Percentiles rank a stretch among this genome's conserved stretches.
Conservation (phyloP, 2,113 vertebrate genomes). For the Sphyrna mokarran region DNA sequence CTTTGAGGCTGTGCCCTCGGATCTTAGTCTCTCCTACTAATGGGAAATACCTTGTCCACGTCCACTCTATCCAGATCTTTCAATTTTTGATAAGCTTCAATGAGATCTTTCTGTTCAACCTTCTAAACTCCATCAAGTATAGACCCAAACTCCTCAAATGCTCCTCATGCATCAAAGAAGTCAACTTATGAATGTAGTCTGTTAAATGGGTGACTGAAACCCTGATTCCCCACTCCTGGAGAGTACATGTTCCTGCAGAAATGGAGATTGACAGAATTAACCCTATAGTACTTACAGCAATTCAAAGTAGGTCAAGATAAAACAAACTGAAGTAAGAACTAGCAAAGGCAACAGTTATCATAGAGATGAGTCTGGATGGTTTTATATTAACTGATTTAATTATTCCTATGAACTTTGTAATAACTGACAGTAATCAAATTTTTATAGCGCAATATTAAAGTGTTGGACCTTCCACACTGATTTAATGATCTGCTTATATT, state of each 20-base stretch:
- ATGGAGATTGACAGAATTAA: neutral
- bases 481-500: conserved; percentile 24
- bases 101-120: too few species aligned
- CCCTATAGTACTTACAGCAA: neutral
- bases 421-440: conserved; percentile 20
- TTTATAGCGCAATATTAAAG: conserved; percentile 7
- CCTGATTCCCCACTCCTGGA: neutral
- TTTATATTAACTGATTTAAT: conserved; percentile 1
- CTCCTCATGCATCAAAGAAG: neutral
- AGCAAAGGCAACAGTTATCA: neutral
- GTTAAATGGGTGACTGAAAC: neutral
- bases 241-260: neutral
- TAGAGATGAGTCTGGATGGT: neutral
- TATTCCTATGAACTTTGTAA: conserved; percentile 7
- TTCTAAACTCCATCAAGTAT: too few species aligned
- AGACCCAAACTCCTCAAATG: too few species aligned
- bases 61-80: too few species aligned
- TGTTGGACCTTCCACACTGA: neutral
- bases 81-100: too few species aligned
- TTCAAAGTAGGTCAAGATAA: neutral
- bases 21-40: too few species aligned
- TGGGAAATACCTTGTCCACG: too few species aligned
- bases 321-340: neutral
- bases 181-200: too few species aligned
- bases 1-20: too few species aligned